Evolutionary conservation across 2,888 invertebrate species (phyloP).

Genomic region (Augiades crinisus): DNA sequence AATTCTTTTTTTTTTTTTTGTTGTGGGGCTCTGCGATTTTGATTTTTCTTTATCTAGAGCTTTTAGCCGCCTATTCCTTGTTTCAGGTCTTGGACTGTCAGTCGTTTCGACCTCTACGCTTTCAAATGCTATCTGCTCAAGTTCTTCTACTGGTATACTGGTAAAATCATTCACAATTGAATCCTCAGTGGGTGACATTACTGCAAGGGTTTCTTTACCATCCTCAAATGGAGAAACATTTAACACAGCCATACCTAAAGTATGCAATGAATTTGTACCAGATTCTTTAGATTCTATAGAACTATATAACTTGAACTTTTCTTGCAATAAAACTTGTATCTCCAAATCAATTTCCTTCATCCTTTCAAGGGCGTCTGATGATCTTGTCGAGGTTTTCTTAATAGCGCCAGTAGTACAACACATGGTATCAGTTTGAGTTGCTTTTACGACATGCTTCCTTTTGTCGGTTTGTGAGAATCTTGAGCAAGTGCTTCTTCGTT

Average conservation of each 20-base stretch:
- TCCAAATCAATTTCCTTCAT: conserved; percentile 83
- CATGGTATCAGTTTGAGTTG: conserved; percentile 55
- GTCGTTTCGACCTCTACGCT: conserved; percentile 41
- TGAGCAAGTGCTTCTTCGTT: conserved; percentile 33
- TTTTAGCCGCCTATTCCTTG: conserved; percentile 43
- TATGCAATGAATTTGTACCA: conserved; percentile 48
- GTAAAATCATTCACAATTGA: conserved; percentile 63
- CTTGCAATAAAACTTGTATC: conserved; percentile 79
- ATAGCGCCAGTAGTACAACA: too few species aligned
- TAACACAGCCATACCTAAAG: conserved; percentile 68
- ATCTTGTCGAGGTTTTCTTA: conserved; percentile 30
- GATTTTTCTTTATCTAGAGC: conserved; percentile 39
- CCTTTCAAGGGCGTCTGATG: conserved; percentile 69
- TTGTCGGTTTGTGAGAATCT: conserved; percentile 52
- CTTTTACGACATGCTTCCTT: conserved; percentile 40
- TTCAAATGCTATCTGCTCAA: conserved; percentile 66
- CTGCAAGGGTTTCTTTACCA: conserved; percentile 31
- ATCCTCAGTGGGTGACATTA: conserved; percentile 43
- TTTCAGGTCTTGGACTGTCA: conserved; percentile 36
- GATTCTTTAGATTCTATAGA: conserved; percentile 65
- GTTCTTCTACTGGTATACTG: conserved; percentile 65
- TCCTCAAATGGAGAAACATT: conserved; percentile 50
- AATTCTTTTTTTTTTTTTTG: conserved; percentile 34
- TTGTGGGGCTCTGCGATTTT: conserved; percentile 48
- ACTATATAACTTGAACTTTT: conserved; percentile 81